Base-by-base conservation (phyloP, 2,797 vertebrate genomes). In the Lepus oiostolus region DNA sequence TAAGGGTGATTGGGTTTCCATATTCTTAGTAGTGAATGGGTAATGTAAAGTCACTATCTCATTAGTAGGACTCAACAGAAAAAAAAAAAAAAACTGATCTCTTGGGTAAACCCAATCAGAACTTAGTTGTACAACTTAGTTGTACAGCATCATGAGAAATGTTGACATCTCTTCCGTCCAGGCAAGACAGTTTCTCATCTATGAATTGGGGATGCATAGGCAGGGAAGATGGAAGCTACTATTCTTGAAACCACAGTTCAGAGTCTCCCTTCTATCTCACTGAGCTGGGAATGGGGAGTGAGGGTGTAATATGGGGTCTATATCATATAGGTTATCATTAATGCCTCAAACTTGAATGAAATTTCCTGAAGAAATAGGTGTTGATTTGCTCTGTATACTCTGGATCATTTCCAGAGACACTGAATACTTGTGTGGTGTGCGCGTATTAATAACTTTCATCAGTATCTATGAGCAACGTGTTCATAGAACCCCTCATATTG, bases 171-270 rank as follows among this genome's bases (percentile, higher is more conserved):
- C n/a, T 8, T 13, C 24, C 3, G 35, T 12, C 5, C 10, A 22
- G 10, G 17, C 26, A 54, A 77, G 63, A 72, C 6, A 62, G 13
- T 11, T 26, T 10, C 13, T n/a, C 24, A 3, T 2, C 21, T 7
- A 50, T 16, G 42, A 30, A 1, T 2, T 12, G 4, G 3, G 1
- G 5, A 9, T 42, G 2, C 2, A 11, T 19, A 22, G 47, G 14
- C 11, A 7, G n/a, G 32, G 68, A 26, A 17, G 16, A 7, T 21
- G 1, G 30, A 65, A 58, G 2, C 52, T 35, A 50, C 0, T 76
- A 26, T 42, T 82, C 16, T 54, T 75, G 14, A 42, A 3, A 17
- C 28, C 30, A 4, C 42, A 68, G 0, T 50, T 60, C 65, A 7
- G 38, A 87, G 19, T 60, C 4, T 14, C 22, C 4, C 63, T 74